Evolutionary conservation across 2,113 vertebrate genomes (phyloP).

Genomic region (Triplophysa rosa): DNA sequence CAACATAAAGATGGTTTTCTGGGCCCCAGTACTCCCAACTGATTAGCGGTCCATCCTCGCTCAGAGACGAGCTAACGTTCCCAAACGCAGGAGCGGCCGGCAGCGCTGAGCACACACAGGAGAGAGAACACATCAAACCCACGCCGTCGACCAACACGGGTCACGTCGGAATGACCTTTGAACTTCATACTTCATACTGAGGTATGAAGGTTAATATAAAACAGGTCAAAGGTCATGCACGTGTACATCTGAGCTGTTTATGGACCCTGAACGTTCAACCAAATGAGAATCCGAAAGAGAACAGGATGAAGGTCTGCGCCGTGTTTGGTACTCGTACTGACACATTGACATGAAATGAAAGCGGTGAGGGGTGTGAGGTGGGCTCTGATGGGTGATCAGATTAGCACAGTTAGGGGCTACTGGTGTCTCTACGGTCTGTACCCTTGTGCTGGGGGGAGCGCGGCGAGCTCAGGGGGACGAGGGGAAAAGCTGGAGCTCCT

Average conservation of each 20-base stretch:
- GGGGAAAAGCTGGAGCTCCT: constrained; percentile 73
- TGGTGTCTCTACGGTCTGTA: constrained; percentile 69
- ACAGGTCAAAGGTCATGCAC: background rate
- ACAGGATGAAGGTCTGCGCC: too few relatives aligned
- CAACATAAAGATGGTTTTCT: constrained; percentile 88
- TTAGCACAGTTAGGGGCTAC: too few relatives aligned
- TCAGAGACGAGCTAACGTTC: constrained; percentile 82
- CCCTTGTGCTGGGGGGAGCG: constrained; percentile 74
- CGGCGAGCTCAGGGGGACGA: constrained; percentile 75
- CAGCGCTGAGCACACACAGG: constrained; percentile 81
- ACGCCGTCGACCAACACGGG: constrained; percentile 39
- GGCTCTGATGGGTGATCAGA: too few relatives aligned
- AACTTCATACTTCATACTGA: too few relatives aligned
- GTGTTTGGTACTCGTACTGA: too few relatives aligned
- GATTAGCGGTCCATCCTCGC: constrained; percentile 86
- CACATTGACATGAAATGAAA: too few relatives aligned
- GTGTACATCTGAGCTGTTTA: background rate
- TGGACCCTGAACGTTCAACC: too few relatives aligned
- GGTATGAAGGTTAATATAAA: background rate
- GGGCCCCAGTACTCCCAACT: constrained; percentile 94
- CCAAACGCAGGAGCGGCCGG: constrained; percentile 80
- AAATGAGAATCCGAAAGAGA: too few relatives aligned
- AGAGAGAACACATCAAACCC: constrained; percentile 62
- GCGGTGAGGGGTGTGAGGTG: background rate
- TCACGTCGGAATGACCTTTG: background rate